Evolutionary conservation across 2,113 vertebrate species (phyloP).

Genomic region (Tringa solitaria): DNA sequence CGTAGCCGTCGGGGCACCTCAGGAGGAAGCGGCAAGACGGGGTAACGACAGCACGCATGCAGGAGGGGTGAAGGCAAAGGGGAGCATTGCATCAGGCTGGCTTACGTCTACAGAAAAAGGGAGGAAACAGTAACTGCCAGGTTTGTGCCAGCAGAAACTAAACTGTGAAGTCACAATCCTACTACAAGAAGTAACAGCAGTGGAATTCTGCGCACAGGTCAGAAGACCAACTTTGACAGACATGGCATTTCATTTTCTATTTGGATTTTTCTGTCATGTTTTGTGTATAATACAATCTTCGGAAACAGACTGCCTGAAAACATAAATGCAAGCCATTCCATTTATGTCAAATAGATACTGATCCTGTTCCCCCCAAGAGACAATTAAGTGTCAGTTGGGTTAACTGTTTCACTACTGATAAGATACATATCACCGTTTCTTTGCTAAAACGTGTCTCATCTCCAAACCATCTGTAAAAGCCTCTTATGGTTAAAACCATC

Average conservation of each 20-base stretch:
- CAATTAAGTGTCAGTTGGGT: neutral
- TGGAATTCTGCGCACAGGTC: neutral
- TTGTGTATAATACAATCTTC: neutral
- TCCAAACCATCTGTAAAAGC: neutral
- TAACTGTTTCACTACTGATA: neutral
- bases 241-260: neutral
- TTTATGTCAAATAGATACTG: neutral
- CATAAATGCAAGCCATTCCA: neutral
- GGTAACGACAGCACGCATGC: neutral
- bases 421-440: neutral
- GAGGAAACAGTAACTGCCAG: neutral
- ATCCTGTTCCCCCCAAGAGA: neutral
- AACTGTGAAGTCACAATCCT: neutral
- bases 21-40: neutral
- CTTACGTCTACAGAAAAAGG: neutral
- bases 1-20: neutral
- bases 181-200: neutral
- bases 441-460: neutral
- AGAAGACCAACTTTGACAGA: neutral
- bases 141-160: neutral
- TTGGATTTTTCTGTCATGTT: neutral
- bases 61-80: neutral
- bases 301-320: neutral
- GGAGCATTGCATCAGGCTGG: neutral
- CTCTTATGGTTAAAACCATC: neutral